Base-by-base conservation (phyloP, 2,888 invertebrate species). In the Monochamus alternatus region DNA sequence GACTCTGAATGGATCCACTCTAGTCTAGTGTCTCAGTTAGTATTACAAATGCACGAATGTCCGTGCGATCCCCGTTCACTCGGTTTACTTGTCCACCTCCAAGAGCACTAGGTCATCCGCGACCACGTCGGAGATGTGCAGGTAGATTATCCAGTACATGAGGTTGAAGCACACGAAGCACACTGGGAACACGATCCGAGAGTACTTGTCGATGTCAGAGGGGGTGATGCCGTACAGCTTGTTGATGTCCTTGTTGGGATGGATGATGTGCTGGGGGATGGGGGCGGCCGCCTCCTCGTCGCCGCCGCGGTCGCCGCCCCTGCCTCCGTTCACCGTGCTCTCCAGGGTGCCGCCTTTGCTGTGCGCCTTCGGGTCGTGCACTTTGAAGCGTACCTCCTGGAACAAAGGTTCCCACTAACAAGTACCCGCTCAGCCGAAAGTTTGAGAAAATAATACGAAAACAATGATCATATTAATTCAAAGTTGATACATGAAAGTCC, bases 131-230 rank as follows among this genome's bases (percentile, higher is more conserved):
- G 97, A 97, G 89, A 97, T 97, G 92, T 97, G 97, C 86, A 97
- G 92, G 89, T 97, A 97, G 88, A 97, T 97, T 90, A 97, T 97
- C 97, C 97, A 97, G 91, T 97, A 97, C 97, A 97, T 97, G 85
- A 97, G 93, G 91, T 99, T 99, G 93, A 99, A 99, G 91, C 98
- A 96, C 82, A 98, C 96, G 92, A 99, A 99, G 91, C 98, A 97
- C 86, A 98, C 96, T 73, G 99, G 99, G 90, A 99, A 99, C 87
- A 98, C 95, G 90, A 98, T 97, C 87, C 99, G 94, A 79, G 98
- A 98, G 90, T 98, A 98, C 91, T 98, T 98, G 93, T 99, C 99
- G 90, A 99, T 99, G 91, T 98, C 98, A 89, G 98, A 98, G 76
- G 98, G 98, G 86, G 97, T 97, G 89, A 97, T 95, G 86, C 96